Percentiles rank a stretch among this genome's conserved stretches.
Conservation (phyloP, 2,113 vertebrate genomes). For the Origma solitaria region DNA sequence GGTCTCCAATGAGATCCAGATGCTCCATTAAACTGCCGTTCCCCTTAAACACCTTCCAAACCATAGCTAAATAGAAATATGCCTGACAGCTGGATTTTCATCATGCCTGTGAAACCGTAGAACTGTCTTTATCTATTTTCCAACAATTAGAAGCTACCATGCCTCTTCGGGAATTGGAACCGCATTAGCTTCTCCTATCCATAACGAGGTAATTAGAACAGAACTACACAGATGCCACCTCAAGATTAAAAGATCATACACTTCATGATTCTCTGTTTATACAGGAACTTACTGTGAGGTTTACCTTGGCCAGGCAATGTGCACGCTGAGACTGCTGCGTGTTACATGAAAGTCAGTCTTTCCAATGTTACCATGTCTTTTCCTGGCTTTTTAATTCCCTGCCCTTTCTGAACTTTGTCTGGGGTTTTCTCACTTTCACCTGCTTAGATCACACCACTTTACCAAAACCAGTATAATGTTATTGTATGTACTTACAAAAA, state of each 20-base stretch:
- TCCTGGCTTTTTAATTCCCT: not conserved
- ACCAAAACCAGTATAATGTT: not conserved
- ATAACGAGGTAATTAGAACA: not conserved
- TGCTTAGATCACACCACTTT: not conserved
- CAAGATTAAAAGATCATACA: not conserved
- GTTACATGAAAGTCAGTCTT: not conserved
- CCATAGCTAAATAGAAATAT: not conserved
- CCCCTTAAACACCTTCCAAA: conserved; percentile 30
- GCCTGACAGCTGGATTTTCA: not conserved
- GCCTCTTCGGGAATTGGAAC: not conserved
- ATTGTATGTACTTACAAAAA: not conserved
- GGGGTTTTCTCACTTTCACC: not conserved
- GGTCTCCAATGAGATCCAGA: conserved; percentile 28
- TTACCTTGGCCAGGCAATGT: not conserved
- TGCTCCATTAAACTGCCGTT: not conserved
- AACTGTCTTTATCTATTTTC: not conserved
- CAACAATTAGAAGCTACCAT: not conserved
- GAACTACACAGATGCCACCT: not conserved
- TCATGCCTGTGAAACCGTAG: not conserved
- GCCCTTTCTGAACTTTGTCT: not conserved
- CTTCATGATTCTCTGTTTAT: conserved; percentile 1
- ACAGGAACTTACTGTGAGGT: not conserved
- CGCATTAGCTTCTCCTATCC: not conserved
- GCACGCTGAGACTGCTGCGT: not conserved
- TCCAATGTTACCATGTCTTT: not conserved